Conservation (phyloP, 1,140 invertebrate species). For the Drosophila equinoxialis region DNA sequence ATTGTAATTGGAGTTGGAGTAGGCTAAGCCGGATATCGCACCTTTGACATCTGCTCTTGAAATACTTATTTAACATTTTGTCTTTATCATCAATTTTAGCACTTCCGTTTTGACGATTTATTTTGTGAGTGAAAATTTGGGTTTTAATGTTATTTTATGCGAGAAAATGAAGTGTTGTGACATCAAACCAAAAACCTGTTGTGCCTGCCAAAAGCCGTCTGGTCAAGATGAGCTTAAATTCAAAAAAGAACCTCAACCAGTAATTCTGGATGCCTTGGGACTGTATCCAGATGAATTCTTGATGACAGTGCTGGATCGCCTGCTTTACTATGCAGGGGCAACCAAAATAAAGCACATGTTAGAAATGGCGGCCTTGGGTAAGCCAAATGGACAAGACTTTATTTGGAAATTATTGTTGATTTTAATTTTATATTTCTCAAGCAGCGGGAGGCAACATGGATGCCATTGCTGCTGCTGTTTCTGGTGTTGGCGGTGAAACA, state of each 20-base stretch:
- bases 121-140: conserved; percentile 11
- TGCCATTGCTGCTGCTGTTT: not conserved
- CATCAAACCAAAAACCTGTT: not conserved
- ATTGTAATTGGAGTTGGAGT: conserved; percentile 3
- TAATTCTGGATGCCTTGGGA: not conserved
- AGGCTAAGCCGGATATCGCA: conserved; percentile 76
- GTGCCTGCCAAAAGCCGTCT: not conserved
- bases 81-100: conserved; percentile 4
- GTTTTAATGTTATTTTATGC: conserved; percentile 2
- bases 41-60: conserved; percentile 73
- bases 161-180: conserved; percentile 27
- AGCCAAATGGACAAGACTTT: not conserved
- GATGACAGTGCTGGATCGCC: conserved; percentile 47
- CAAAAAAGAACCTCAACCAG: not conserved
- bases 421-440: not conserved
- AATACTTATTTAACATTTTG: conserved; percentile 7
- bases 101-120: not conserved
- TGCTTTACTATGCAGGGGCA: conserved; percentile 45
- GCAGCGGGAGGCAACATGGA: not conserved
- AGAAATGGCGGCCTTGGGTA: not conserved
- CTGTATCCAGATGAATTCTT: conserved; percentile 61
- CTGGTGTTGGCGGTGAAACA: not conserved
- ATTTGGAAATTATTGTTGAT: not conserved
- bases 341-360: conserved; percentile 31
- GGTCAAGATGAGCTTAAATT: not conserved